These are phyloP conservation scores for Oryzias woworae DNA, from an alignment of 2,113 vertebrate species.

Conservation along the genomic window DNA sequence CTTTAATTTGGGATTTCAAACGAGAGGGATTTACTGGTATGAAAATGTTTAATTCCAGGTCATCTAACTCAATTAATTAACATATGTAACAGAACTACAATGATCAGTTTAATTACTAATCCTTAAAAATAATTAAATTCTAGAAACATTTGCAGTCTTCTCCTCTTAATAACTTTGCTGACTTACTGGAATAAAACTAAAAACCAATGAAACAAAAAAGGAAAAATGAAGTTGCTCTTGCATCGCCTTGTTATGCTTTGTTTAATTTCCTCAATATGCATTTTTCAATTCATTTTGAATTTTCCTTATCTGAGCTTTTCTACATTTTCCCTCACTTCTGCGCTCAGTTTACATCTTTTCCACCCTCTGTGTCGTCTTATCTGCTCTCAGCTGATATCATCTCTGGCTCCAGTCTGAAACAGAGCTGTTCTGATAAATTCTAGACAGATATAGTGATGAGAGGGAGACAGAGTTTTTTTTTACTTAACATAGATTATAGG, in stretches of 20 bases:
- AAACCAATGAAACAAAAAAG: neutral
- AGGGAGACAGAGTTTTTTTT: constrained; percentile 8
- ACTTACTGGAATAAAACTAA: neutral
- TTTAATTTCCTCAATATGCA: neutral
- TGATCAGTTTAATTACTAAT: constrained; percentile 57
- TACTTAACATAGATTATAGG: constrained; percentile 14
- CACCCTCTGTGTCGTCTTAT: constrained; percentile 47
- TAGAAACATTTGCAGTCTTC: constrained; percentile 17
- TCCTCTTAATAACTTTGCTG: neutral
- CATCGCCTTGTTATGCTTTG: constrained; percentile 13
- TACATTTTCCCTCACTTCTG: neutral
- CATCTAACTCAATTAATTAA: constrained; percentile 39
- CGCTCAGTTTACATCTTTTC: constrained; percentile 12
- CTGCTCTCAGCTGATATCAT: constrained; percentile 49
- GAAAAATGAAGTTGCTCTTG: neutral
- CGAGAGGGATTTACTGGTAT: constrained; percentile 17
- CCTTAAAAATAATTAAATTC: constrained; percentile 43
- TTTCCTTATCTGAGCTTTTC: neutral
- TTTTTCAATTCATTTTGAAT: neutral
- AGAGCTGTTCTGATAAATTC: constrained; percentile 55
- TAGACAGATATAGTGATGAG: constrained; percentile 31
- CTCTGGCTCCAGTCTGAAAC: constrained; percentile 58
- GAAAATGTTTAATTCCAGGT: constrained; percentile 33
- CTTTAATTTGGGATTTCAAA: constrained; percentile 4
- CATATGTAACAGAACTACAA: constrained; percentile 41